A percentile compares a stretch with the other conserved stretches of the same genome.
phyloP scores from a whole-genome alignment of 2,797 vertebrate species.

The Periophthalmus magnuspinnatus region DNA sequence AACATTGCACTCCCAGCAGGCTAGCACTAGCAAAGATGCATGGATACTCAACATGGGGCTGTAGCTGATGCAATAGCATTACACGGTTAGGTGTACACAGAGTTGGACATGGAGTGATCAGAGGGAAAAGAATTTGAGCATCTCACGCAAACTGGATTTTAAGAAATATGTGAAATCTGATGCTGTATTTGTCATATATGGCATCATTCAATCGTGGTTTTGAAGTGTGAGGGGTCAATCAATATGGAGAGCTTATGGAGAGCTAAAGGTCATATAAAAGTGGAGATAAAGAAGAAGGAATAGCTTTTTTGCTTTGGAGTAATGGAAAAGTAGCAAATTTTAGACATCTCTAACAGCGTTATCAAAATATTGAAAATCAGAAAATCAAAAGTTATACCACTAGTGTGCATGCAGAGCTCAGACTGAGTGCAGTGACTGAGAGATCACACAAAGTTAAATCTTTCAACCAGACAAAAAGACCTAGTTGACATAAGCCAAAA shows the following conservation, averaged over 20 bases:
- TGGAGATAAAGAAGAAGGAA: too few species aligned
- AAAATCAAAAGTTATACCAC: too few species aligned
- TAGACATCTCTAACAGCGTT: too few species aligned
- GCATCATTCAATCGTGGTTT: not conserved
- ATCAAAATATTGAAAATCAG: too few species aligned
- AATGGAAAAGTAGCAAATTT: not conserved
- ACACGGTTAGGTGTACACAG: not conserved
- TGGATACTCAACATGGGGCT: conserved; percentile 6
- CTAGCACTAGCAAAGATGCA: conserved; percentile 38
- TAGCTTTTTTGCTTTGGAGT: not conserved
- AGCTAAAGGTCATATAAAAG: not conserved
- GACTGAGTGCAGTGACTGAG: too few species aligned
- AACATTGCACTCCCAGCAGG: conserved; percentile 45
- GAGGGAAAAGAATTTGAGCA: not conserved
- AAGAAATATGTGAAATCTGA: not conserved
- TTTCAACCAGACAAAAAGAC: too few species aligned
- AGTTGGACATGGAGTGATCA: not conserved
- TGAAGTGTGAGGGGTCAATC: not conserved
- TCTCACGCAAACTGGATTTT: not conserved
- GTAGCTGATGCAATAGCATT: conserved; percentile 11
- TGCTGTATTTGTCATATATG: too few species aligned
- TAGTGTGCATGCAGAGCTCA: too few species aligned
- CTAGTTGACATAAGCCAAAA: too few species aligned
- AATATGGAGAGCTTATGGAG: not conserved
- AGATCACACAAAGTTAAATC: too few species aligned